A percentile compares a stretch with the other conserved stretches of the same genome.
Conservation (phyloP, 2,113 vertebrate genomes). For the Colossoma macropomum region DNA sequence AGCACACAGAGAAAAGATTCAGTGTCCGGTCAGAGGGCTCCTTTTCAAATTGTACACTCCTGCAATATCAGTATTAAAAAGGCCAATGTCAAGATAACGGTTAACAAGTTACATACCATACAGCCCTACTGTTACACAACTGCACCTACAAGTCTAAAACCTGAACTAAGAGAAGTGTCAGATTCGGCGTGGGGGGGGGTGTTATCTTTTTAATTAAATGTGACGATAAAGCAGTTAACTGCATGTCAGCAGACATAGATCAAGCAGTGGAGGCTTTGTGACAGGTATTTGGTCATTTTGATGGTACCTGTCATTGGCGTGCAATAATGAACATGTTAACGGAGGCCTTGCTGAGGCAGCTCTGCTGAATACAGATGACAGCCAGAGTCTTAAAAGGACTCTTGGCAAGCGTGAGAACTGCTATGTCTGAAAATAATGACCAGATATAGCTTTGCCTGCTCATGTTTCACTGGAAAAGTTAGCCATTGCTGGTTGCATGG, state of each 20-base stretch:
- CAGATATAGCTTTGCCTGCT: too few relatives aligned
- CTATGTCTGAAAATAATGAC: background rate
- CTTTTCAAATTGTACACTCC: background rate
- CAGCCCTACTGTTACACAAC: background rate
- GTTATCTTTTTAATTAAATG: conserved; percentile 7
- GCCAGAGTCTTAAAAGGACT: background rate
- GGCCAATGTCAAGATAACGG: too few relatives aligned
- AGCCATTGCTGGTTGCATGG: too few relatives aligned
- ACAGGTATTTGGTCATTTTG: conserved; percentile 12
- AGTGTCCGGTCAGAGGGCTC: background rate
- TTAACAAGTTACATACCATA: background rate
- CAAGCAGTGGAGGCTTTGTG: background rate
- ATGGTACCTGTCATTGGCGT: background rate
- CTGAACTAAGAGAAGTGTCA: background rate
- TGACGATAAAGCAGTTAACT: background rate
- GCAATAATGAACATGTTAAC: conserved; percentile 4
- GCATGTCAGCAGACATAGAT: background rate
- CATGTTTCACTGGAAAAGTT: too few relatives aligned
- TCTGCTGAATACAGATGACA: background rate
- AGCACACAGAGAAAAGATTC: too few relatives aligned
- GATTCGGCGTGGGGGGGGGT: background rate
- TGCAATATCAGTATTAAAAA: background rate
- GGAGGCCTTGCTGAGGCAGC: background rate
- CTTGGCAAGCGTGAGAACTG: background rate
- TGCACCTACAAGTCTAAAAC: background rate